phyloP scores from a whole-genome alignment of 2,888 invertebrate species.

The Thelaira solivaga region DNA sequence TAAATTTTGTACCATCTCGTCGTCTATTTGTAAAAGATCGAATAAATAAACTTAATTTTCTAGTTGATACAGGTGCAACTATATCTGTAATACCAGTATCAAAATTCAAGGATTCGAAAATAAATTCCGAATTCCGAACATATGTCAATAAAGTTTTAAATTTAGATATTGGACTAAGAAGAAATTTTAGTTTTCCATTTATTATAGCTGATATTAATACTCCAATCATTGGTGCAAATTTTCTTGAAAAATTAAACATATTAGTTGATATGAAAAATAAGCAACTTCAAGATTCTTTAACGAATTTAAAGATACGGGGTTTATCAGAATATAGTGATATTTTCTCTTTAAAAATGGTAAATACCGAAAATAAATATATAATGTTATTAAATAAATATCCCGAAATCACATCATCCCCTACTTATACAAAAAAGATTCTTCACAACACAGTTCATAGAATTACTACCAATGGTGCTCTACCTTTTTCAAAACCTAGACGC shows the following conservation, averaged over 20 bases:
- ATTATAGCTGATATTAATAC: not conserved
- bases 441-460: not conserved
- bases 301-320: not conserved
- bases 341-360: not conserved
- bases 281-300: not conserved
- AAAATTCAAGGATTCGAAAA: not conserved
- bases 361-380: not conserved
- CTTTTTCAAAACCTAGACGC: not conserved
- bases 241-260: not conserved
- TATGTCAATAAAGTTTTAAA: no score
- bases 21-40: not conserved
- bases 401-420: not conserved
- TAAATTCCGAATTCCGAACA: not conserved
- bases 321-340: not conserved
- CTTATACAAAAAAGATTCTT: not conserved
- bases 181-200: not conserved
- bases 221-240: not conserved
- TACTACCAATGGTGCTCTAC: not conserved
- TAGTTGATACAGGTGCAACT: not conserved
- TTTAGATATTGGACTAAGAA: not conserved
- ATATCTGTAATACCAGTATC: not conserved
- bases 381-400: not conserved
- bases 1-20: not conserved
- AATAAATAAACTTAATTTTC: not conserved
- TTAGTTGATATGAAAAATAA: not conserved